Percentiles rank a stretch among this genome's conserved stretches.
Evolutionary conservation across 2,888 invertebrate species (phyloP).

Genomic region (Ectobius pallidus): DNA sequence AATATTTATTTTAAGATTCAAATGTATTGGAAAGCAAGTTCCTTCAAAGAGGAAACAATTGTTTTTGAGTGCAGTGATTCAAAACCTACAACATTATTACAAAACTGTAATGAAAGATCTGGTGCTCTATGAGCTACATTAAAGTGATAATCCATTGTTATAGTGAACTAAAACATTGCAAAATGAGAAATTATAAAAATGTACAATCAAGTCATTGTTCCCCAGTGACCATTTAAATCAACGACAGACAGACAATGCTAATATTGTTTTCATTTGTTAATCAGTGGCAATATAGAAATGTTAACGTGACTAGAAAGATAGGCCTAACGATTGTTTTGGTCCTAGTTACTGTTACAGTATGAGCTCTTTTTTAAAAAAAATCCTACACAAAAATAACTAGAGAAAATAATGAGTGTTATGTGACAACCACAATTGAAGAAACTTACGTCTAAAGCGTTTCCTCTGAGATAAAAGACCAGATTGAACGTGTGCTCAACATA

Average conservation of each 20-base stretch:
- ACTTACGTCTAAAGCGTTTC: conserved; percentile 19
- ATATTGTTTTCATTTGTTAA: conserved; percentile 30
- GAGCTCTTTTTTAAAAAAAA: conserved; percentile 19
- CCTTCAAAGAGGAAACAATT: background rate
- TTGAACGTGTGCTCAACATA: conserved; percentile 36
- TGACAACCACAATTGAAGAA: conserved; percentile 25
- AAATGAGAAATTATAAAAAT: conserved; percentile 24
- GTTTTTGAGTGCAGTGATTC: conserved; percentile 21
- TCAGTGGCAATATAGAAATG: conserved; percentile 38
- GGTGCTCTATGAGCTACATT: conserved; percentile 24
- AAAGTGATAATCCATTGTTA: conserved; percentile 35
- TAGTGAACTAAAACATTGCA: conserved; percentile 29
- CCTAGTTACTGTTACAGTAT: conserved; percentile 30
- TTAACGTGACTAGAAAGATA: conserved; percentile 33
- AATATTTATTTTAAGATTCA: background rate
- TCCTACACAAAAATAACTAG: conserved; percentile 23
- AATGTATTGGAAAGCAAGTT: background rate
- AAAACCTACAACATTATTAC: conserved; percentile 3
- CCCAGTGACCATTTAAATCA: conserved; percentile 27
- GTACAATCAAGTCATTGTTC: conserved; percentile 40
- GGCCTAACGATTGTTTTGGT: conserved; percentile 39
- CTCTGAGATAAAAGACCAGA: conserved; percentile 12
- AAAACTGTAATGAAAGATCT: conserved; percentile 14
- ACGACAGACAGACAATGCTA: conserved; percentile 2
- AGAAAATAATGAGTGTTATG: conserved; percentile 19